phyloP scores from a whole-genome alignment of 2,888 invertebrate genomes.

The Netelia fuscicornis region DNA sequence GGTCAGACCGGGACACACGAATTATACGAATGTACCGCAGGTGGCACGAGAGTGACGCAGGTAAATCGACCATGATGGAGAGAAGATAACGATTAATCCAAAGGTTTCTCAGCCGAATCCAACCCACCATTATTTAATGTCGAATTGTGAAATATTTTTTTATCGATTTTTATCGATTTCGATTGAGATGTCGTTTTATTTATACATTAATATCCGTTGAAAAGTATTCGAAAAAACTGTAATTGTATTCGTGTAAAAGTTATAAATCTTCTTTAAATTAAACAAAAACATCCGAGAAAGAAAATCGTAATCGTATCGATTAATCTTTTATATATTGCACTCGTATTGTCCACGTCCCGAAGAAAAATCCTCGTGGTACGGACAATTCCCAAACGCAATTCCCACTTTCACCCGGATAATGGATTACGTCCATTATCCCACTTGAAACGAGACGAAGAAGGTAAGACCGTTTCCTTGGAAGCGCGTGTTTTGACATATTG shows the following conservation, averaged over 20 bases:
- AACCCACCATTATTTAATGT: constrained; percentile 9
- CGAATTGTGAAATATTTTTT: not conserved
- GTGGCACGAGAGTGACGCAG: constrained; percentile 18
- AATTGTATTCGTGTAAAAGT: too few species aligned
- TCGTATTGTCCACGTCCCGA: constrained; percentile 27
- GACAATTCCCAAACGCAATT: constrained; percentile 71
- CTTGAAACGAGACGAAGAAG: not conserved
- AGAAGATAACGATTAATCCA: constrained; percentile 35
- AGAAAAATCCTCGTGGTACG: constrained; percentile 37
- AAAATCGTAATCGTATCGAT: not conserved
- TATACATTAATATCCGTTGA: too few species aligned
- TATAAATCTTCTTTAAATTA: too few species aligned
- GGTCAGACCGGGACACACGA: constrained; percentile 42
- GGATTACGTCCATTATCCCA: constrained; percentile 50
- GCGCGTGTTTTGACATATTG: not conserved
- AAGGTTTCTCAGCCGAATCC: constrained; percentile 10
- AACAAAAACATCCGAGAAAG: not conserved
- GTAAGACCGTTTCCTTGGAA: constrained; percentile 5
- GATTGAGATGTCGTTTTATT: too few species aligned
- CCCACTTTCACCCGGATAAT: constrained; percentile 45
- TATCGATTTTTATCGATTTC: not conserved
- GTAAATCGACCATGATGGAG: constrained; percentile 20
- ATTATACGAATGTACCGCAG: constrained; percentile 52
- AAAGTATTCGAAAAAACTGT: too few species aligned
- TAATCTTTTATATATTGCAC: constrained; percentile 43